phyloP scores from a whole-genome alignment of 2,113 vertebrate species.

The Apistogramma diplotaenia region DNA sequence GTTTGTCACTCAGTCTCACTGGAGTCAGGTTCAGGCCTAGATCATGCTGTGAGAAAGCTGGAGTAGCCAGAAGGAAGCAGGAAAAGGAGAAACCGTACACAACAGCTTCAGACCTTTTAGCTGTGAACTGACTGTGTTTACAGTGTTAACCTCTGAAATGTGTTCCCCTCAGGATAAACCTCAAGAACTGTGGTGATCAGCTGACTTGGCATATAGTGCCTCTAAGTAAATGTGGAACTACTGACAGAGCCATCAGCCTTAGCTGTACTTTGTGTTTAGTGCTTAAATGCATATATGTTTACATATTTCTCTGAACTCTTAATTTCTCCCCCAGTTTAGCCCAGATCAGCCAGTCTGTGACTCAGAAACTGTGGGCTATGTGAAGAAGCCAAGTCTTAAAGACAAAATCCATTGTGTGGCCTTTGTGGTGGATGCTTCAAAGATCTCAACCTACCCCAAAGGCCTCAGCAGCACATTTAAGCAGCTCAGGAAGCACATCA shows the following conservation, averaged over 20 bases:
- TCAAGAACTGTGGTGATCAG: background rate
- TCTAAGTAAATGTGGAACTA: rapidly evolving
- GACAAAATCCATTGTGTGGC: conserved; percentile 76
- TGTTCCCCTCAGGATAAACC: background rate
- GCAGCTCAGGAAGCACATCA: conserved; percentile 70
- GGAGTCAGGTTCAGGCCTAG: rapidly evolving
- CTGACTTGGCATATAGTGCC: background rate
- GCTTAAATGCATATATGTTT: rapidly evolving
- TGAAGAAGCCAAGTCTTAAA: conserved; percentile 56
- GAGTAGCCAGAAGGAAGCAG: background rate
- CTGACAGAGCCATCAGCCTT: background rate
- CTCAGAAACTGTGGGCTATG: conserved; percentile 59
- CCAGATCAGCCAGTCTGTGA: conserved; percentile 41
- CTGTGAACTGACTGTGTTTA: background rate
- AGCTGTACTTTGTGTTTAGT: background rate
- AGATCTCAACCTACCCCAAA: conserved; percentile 52
- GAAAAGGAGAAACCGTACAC: background rate
- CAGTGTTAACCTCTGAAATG: rapidly evolving
- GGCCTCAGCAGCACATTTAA: conserved; percentile 53
- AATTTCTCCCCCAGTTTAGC: conserved; percentile 53
- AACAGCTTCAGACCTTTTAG: background rate
- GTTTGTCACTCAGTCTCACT: rapidly evolving
- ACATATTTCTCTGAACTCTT: background rate
- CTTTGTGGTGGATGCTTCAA: conserved; percentile 69
- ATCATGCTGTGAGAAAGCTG: background rate